Percentiles rank a stretch among this genome's conserved stretches.
phyloP scores from a whole-genome alignment of 2,888 invertebrate genomes.

The Lasioglossum villosulum region DNA sequence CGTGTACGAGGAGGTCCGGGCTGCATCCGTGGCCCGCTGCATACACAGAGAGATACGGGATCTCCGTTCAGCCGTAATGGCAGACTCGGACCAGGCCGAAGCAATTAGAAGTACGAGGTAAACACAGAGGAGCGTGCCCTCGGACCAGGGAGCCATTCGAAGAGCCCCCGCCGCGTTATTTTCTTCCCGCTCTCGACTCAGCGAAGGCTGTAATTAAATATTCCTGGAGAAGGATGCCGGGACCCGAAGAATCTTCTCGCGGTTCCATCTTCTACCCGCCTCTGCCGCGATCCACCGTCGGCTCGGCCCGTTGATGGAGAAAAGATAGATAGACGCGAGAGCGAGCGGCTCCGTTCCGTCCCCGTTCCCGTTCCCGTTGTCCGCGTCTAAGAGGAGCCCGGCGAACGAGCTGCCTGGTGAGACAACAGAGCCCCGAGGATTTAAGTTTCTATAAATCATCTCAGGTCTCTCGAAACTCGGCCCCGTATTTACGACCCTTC shows the following conservation, averaged over 20 bases:
- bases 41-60: constrained; percentile 70
- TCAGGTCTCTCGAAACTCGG: constrained; percentile 80
- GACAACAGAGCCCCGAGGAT: constrained; percentile 74
- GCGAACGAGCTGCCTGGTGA: constrained; percentile 54
- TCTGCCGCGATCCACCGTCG: constrained; percentile 30
- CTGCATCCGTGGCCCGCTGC: constrained; percentile 43
- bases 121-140: constrained; percentile 79
- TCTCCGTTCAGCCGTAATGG: constrained; percentile 73
- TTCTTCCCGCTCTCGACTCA: constrained; percentile 74
- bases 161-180: constrained; percentile 75
- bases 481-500: constrained; percentile 81
- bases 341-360: constrained; percentile 21
- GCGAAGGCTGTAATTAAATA: constrained; percentile 81
- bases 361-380: constrained; percentile 48
- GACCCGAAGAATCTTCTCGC: constrained; percentile 47
- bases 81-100: constrained; percentile 73
- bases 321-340: constrained; percentile 69
- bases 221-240: constrained; percentile 72
- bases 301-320: constrained; percentile 64
- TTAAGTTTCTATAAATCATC: constrained; percentile 84
- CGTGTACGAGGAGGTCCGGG: constrained; percentile 28
- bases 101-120: constrained; percentile 84
- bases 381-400: constrained; percentile 44
- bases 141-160: constrained; percentile 65
- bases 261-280: constrained; percentile 36